Evolutionary conservation across 1,140 invertebrate species (phyloP).

Genomic region (Orchesella cincta): DNA sequence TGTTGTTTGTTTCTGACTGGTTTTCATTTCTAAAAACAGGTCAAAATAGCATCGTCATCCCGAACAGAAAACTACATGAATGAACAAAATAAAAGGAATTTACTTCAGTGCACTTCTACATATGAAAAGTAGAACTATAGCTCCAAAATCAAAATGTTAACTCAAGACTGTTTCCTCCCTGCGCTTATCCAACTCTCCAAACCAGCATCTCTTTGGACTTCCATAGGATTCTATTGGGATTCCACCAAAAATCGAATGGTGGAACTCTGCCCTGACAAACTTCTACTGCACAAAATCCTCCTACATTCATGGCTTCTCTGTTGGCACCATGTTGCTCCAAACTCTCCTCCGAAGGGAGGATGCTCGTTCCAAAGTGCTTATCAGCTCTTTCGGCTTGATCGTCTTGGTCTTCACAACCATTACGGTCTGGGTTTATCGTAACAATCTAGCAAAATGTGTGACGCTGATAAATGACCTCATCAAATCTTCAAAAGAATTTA

Average conservation of each 20-base stretch:
- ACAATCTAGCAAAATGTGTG: not conserved
- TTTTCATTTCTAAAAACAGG: too few species aligned
- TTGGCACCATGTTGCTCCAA: not conserved
- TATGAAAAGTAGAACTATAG: too few species aligned
- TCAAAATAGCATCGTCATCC: too few species aligned
- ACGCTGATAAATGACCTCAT: not conserved
- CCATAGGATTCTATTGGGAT: constrained; percentile 1
- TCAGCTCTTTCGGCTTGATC: constrained; percentile 8
- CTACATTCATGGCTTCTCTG: not conserved
- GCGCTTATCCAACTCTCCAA: not conserved
- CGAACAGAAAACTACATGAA: too few species aligned
- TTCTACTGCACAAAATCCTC: not conserved
- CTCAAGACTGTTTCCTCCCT: not conserved
- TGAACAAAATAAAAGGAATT: too few species aligned
- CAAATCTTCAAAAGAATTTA: not conserved
- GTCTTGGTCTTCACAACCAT: not conserved
- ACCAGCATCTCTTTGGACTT: not conserved
- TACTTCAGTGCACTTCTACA: too few species aligned
- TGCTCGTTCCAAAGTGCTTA: not conserved
- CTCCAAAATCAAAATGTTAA: too few species aligned
- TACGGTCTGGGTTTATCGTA: constrained; percentile 10
- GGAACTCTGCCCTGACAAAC: not conserved
- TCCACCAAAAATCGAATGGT: not conserved
- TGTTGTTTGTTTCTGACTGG: too few species aligned
- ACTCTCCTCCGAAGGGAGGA: not conserved